Conservation (phyloP, 1,140 invertebrate species). For the Solenopsis invicta region DNA sequence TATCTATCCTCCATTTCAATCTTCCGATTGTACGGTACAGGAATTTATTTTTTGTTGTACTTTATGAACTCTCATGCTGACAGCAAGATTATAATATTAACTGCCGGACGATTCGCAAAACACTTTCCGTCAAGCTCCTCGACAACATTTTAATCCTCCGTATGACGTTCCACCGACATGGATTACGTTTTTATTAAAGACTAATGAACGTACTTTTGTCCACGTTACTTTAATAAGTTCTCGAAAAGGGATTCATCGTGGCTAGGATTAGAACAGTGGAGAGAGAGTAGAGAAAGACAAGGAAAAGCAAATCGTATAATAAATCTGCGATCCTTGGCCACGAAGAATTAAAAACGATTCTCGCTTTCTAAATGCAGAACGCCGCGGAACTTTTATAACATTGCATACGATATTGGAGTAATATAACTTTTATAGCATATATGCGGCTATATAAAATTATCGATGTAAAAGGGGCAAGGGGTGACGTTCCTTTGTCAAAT, state of each 20-base stretch:
- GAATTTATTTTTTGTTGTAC: slow-evolving; percentile 20
- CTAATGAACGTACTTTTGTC: slow-evolving; percentile 57
- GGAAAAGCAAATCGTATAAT: slow-evolving; percentile 27
- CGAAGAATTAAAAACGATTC: background rate
- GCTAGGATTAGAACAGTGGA: slow-evolving; percentile 32
- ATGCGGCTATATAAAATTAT: background rate
- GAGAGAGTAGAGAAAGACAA: background rate
- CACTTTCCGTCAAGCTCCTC: slow-evolving; percentile 34
- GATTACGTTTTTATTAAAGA: slow-evolving; percentile 59
- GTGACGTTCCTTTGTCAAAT: background rate
- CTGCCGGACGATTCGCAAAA: slow-evolving; percentile 39
- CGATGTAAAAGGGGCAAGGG: background rate
- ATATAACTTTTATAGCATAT: background rate
- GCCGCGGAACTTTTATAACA: background rate
- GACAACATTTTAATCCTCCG: slow-evolving; percentile 50
- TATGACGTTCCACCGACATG: slow-evolving; percentile 49
- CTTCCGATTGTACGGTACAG: background rate
- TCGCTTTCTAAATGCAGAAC: background rate
- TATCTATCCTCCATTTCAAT: background rate
- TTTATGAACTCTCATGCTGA: background rate
- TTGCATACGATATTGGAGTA: background rate
- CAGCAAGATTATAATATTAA: slow-evolving; percentile 41
- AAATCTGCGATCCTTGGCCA: slow-evolving; percentile 20
- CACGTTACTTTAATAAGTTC: slow-evolving; percentile 56
- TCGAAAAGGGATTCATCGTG: slow-evolving; percentile 33